Evolutionary conservation across 2,888 invertebrate species (phyloP), one percentile per base, ranked within the genome.

Genomic region (Pardosa pseudoannulata): DNA sequence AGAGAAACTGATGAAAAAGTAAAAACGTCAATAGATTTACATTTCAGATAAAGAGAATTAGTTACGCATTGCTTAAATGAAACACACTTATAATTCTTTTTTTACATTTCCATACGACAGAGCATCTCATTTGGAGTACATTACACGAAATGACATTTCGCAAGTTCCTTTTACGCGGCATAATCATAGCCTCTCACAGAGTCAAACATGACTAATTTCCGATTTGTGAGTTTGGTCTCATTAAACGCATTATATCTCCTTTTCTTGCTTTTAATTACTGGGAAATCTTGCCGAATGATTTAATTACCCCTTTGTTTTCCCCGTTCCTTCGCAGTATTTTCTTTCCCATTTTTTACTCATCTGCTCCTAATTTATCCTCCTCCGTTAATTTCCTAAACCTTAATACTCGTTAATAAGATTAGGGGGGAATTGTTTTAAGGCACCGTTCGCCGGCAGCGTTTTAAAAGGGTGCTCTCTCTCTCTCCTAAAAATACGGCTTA

Each of bases 381-480:
- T 19, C 68, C 73, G 74, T 81, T 81, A 81, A 81, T 81, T 81
- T 78, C 78, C 78, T 78, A 78, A 83, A 73, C 83, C 83, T 83
- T 83, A 83, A 83, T 83, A 78, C 83, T 56, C 83, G 78, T 67
- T 83, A 83, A 83, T 83, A 78, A 83, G 83, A 83, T 83, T 83
- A 83, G 1, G 46, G 67, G 28, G 67, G 83, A 83, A 83, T 83
- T 83, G 83, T 83, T 83, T 83, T 83, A 83, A 83, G 83, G 23
- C 56, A 56, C 67, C 67, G 67, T 46, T 83, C 78, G 83, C 83
- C 78, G 27, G 64, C 36, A 76, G 83, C 83, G 50, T 39, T 83
- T 83, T 75, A 70, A 28, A 76, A 78, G 46, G 56, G 78, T 41
- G 39, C 65, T 46, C n/a, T n/a, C n/a, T n/a, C n/a, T n/a, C n/a